Evolutionary conservation across 1,140 invertebrate genomes (phyloP), one percentile per base, ranked within the genome.

Genomic region (Dendroctonus ponderosae): DNA sequence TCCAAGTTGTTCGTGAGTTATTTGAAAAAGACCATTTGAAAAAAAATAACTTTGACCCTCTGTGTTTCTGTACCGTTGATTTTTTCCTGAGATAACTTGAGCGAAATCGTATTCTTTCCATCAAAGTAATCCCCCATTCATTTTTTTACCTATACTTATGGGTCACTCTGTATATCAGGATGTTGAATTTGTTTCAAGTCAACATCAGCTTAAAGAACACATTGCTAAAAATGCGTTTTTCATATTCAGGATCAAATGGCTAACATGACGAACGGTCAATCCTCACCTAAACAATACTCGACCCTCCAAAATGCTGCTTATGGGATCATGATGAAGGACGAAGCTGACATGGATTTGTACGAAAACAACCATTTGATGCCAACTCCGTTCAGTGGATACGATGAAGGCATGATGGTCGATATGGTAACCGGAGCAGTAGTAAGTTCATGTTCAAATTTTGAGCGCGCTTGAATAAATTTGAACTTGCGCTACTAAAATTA

Each of bases 301-400:
- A 79, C 92, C 51, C 79, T 92, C 75, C 91, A 93, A 79, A 92
- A 92, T 72, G 89, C 90, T 12, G 86, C 89, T 0, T 92, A 92
- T 64, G 90, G 5, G 78, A 91, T 64, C 79, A 90, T 64, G 84
- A 89, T 56, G 78, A 91, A 26, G 90, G 92, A 75, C 89, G 92
- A 74, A 89, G 88, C 89, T 5, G 88, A 89, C 71, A 79, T 91
- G 40, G 87, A 89, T 38, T 76, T 79, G 6, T 91, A 91, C 74
- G 86, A 87, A 58, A 83, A 81, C 66, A 91, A 85, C 71, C 82
- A 86, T 62, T 62, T 85, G 7, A 60, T 85, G 0, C 81, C 86
- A 65, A 81, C 83, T 26, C 84, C 84, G 42, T 89, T 89, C 71
- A 84, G 86, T n/a, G 82, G 82, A 43, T 88, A 87, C 67, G 89